A percentile compares a stretch with the other conserved stretches of the same genome.
Evolutionary conservation across 23 tunicate genomes (phyloP).

Genomic region (Ciona savignyi): DNA sequence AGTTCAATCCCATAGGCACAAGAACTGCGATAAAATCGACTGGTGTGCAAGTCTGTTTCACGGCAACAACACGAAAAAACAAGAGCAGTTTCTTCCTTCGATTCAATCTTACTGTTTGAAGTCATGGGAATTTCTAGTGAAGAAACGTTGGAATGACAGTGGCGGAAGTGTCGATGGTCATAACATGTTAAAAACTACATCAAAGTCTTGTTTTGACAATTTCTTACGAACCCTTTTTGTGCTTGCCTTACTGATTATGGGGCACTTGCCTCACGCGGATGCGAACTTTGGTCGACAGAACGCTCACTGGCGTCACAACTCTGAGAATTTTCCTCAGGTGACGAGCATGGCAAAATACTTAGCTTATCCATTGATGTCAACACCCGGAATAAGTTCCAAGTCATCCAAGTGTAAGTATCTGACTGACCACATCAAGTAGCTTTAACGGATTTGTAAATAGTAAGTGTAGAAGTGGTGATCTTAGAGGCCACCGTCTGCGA

Average conservation of each 20-base stretch:
- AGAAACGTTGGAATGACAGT: background rate
- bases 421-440: background rate
- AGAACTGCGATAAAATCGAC: too few species aligned
- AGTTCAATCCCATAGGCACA: too few species aligned
- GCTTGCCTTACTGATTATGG: background rate
- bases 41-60: too few species aligned
- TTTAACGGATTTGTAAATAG: too few species aligned
- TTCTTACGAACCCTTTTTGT: background rate
- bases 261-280: background rate
- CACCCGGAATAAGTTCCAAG: background rate
- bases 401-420: background rate
- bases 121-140: background rate
- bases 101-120: background rate
- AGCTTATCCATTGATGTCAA: background rate
- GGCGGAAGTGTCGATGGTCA: background rate
- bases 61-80: too few species aligned
- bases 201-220: slow-evolving; percentile 1
- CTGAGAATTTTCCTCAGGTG: background rate
- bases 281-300: background rate
- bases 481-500: too few species aligned
- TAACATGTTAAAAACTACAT: slow-evolving; percentile 2
- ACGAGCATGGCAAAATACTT: background rate
- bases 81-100: background rate
- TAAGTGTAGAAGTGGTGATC: too few species aligned
- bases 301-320: background rate